Conservation (phyloP, 2,113 vertebrate genomes). For the Myotis yumanensis region DNA sequence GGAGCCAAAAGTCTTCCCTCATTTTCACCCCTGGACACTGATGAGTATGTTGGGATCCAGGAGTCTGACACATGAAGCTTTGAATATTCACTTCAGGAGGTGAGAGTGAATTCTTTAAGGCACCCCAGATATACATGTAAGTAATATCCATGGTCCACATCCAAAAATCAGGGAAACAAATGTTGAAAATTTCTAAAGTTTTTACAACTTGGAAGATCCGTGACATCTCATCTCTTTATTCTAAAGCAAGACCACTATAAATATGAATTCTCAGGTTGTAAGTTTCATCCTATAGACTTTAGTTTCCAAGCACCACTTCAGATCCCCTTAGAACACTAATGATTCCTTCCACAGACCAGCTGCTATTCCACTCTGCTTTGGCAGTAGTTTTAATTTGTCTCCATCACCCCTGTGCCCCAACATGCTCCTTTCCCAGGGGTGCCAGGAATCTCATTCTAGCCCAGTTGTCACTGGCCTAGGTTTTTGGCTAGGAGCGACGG, state of each 20-base stretch:
- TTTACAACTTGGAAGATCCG: background rate
- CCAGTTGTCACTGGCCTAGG: background rate
- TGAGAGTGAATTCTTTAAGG: background rate
- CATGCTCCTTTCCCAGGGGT: conserved; percentile 45
- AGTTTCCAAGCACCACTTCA: conserved; percentile 19
- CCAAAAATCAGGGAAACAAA: background rate
- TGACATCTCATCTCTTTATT: conserved; percentile 3
- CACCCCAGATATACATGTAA: background rate
- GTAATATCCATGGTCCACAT: background rate
- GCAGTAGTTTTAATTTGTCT: conserved; percentile 40
- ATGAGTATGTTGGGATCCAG: background rate
- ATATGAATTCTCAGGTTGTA: conserved; percentile 62
- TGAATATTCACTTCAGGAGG: background rate
- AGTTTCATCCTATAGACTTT: conserved; percentile 55
- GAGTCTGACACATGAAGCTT: background rate
- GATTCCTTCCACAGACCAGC: conserved; percentile 31
- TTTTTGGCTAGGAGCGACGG: background rate
- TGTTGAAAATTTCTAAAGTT: background rate
- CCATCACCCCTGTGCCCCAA: conserved; percentile 38
- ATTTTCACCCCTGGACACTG: background rate
- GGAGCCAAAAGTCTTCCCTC: background rate
- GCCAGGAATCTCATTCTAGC: background rate
- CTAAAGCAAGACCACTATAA: conserved; percentile 62
- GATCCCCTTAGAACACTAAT: conserved; percentile 14
- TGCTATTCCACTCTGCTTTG: background rate